Evolutionary conservation across 2,888 invertebrate species (phyloP), one percentile per base, ranked within the genome.

Genomic region (Drosophila koepferae): DNA sequence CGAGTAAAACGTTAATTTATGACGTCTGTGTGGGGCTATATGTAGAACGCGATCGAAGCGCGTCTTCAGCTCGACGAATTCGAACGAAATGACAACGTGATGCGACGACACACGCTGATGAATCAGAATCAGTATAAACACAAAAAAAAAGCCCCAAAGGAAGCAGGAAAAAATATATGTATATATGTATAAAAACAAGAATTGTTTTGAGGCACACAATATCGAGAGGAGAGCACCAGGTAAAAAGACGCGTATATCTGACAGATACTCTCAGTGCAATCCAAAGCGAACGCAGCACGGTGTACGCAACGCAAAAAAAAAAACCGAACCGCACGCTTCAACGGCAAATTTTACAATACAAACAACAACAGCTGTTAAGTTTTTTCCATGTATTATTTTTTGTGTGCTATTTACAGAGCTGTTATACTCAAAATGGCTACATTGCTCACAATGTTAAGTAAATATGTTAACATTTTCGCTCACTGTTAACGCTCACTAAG

Each of bases 331-430:
- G 80, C 77, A 78, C 80, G 77, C 77, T 78, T 68, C 77, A 78
- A 78, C 80, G 65, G 64, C 80, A 78, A 80, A 63, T 79, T 74
- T 28, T 63, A 78, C 77, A 78, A 78, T 78, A 80, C 77, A 78
- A 80, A 80, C 80, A 78, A 80, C 80, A 71, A 76, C 80, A 80
- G 80, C 80, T 78, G 80, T 78, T 76, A 68, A 70, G 41, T 54
- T 63, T 54, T 67, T 72, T 54, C 41, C 53, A 41, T 23, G 18
- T n/a, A 41, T 55, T 55, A 16, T 43, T 53, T 23, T 54, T 53
- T n/a, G 41, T 40, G 9, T 28, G 23, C 1, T 18, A 12, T 18
- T 40, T 28, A 59, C 60, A 68, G 58, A 44, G 54, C 76, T 65
- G 65, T 77, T 72, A 44, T 48, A 60, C 70, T 61, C 60, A 56